Evolutionary conservation across 2,888 invertebrate species (phyloP).

Genomic region (Drosophila nr. perissopoda): DNA sequence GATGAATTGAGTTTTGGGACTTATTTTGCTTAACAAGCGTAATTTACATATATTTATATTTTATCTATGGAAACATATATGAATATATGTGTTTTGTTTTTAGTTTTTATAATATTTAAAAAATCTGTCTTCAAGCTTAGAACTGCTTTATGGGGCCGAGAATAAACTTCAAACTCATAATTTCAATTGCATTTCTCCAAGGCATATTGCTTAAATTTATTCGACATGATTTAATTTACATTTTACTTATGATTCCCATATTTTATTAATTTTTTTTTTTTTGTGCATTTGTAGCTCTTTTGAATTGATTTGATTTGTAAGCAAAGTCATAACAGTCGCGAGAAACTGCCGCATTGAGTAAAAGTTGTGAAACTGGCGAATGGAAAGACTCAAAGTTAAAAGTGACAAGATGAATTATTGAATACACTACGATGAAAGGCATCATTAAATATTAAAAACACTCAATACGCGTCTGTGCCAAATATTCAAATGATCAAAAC

Average conservation of each 20-base stretch:
- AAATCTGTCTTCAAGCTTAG: background rate
- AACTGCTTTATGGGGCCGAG: too few relatives aligned
- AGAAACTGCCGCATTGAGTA: constrained; percentile 4
- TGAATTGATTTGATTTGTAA: constrained; percentile 42
- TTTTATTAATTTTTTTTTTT: background rate
- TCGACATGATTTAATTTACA: background rate
- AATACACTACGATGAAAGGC: background rate
- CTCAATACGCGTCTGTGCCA: background rate
- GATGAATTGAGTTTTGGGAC: constrained; percentile 1
- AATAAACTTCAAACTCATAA: background rate
- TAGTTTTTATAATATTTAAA: too few relatives aligned
- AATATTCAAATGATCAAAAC: background rate
- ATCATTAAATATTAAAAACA: background rate
- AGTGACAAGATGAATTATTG: background rate
- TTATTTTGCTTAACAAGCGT: background rate
- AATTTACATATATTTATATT: constrained; percentile 4
- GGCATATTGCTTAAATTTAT: constrained; percentile 8
- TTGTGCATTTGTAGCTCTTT: constrained; percentile 15
- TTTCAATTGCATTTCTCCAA: background rate
- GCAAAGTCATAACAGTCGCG: background rate
- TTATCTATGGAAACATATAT: background rate
- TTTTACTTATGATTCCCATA: background rate
- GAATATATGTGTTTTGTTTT: background rate
- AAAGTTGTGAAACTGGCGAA: constrained; percentile 12
- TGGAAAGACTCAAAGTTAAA: background rate